Evolutionary conservation across 2,888 invertebrate genomes (phyloP).

Genomic region (Timema cristinae): DNA sequence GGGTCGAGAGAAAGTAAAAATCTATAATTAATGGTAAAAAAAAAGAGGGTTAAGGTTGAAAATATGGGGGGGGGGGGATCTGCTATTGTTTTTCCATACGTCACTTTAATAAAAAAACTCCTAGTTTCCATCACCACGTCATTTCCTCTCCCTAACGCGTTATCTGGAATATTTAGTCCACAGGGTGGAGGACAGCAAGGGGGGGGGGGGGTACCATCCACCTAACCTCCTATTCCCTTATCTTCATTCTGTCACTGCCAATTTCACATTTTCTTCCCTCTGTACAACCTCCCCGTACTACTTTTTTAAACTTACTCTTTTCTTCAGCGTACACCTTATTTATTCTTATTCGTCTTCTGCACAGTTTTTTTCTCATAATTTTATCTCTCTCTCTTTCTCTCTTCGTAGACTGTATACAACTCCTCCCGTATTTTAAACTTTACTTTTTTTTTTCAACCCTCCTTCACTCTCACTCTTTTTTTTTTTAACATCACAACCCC

Average conservation of each 20-base stretch:
- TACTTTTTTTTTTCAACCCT: not conserved
- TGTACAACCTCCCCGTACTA: not conserved
- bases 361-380: not conserved
- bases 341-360: not conserved
- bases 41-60: no score
- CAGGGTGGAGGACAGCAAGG: no score
- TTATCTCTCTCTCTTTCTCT: not conserved
- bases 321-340: not conserved
- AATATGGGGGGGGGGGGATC: no score
- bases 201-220: not conserved
- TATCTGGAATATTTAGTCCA: no score
- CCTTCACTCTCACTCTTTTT: conserved; percentile 5
- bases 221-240: not conserved
- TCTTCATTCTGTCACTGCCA: not conserved
- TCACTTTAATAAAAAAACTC: no score
- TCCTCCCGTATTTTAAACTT: not conserved
- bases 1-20: no score
- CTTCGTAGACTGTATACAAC: conserved; percentile 12
- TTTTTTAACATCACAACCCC: not conserved
- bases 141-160: no score
- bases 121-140: no score
- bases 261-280: not conserved
- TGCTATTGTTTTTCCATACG: no score
- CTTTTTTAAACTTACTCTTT: not conserved
- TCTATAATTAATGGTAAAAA: no score